A percentile compares a stretch with the other conserved stretches of the same genome.
phyloP scores from a whole-genome alignment of 2,797 vertebrate species.

The Sebastes cheni region DNA sequence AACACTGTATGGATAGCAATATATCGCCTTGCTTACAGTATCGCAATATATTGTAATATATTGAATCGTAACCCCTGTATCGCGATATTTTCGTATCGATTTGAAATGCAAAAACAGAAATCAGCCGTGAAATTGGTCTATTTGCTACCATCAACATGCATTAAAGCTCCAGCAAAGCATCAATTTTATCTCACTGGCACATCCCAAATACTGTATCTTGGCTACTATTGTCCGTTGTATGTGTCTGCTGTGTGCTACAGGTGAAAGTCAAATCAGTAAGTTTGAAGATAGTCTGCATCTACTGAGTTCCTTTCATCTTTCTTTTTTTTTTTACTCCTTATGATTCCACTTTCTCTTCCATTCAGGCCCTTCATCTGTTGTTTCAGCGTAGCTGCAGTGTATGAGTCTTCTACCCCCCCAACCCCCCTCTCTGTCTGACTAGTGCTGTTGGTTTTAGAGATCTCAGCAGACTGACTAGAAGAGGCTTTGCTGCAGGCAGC shows the following conservation, averaged over 20 bases:
- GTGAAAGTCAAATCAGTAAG: background rate
- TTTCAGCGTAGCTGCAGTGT: slow-evolving; percentile 7
- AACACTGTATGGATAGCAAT: no score
- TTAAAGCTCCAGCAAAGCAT: background rate
- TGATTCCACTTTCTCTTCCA: slow-evolving; percentile 1
- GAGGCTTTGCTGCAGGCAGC: slow-evolving; percentile 73
- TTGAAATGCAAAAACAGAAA: background rate
- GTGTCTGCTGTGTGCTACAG: background rate
- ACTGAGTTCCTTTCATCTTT: background rate
- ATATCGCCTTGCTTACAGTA: no score
- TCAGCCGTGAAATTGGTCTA: background rate
- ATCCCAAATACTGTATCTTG: background rate
- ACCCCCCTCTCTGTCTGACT: slow-evolving; percentile 19
- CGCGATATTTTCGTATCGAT: no score
- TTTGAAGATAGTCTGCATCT: slow-evolving; percentile 1
- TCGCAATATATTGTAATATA: no score
- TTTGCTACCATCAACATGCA: background rate
- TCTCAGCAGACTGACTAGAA: slow-evolving; percentile 68
- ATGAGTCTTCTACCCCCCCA: background rate
- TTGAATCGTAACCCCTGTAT: no score
- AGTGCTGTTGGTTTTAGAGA: slow-evolving; percentile 72
- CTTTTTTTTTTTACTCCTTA: background rate
- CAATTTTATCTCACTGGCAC: background rate
- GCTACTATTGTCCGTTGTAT: background rate
- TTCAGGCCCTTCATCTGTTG: slow-evolving; percentile 26